Base-by-base conservation (phyloP, 2,888 invertebrate species). In the Junonia oenone region DNA sequence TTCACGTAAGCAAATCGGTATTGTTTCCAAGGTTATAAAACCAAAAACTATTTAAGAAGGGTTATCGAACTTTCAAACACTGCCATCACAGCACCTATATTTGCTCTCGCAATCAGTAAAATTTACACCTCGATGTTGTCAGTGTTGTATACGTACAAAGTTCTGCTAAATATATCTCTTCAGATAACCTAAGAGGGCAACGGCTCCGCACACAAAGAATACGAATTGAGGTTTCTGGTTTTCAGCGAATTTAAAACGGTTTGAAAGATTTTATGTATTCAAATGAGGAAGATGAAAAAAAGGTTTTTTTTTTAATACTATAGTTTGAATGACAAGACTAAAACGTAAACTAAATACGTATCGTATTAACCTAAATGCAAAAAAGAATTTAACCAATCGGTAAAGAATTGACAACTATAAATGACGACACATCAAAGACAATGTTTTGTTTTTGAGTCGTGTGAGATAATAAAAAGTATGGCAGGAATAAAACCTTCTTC, bases 31-130 rank as follows among this genome's bases (percentile, higher is more conserved):
- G 50, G 53, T 58, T 53, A 61, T n/a, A 51, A 59, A 54, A 62
- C 63, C 56, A 61, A 63, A 59, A 63, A 63, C 61, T 65, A 69
- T 65, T 67, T 67, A 64, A 56, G 61, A 59, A 61, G 68, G 83
- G 82, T 82, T 74, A 75, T 73, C 71, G 81, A 83, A 77, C 83
- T 76, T 64, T 65, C 61, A 54, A 70, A 70, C 67, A 75, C 68
- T 69, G 61, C 67, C 68, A 70, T 72, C 69, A 72, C 62, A 73
- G 68, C 69, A 67, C 64, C 71, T 71, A 65, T 81, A 75, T 85
- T 81, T 82, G 76, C 77, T 75, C 71, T 71, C 61, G 71, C 73
- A 81, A 85, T 83, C 76, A 79, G 75, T 76, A 72, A 75, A 81
- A 84, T 83, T 83, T 79, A 80, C 86, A 85, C 83, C 75, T 63